Conservation (phyloP, 2,888 invertebrate species). For the Pyrocoelia pectoralis region DNA sequence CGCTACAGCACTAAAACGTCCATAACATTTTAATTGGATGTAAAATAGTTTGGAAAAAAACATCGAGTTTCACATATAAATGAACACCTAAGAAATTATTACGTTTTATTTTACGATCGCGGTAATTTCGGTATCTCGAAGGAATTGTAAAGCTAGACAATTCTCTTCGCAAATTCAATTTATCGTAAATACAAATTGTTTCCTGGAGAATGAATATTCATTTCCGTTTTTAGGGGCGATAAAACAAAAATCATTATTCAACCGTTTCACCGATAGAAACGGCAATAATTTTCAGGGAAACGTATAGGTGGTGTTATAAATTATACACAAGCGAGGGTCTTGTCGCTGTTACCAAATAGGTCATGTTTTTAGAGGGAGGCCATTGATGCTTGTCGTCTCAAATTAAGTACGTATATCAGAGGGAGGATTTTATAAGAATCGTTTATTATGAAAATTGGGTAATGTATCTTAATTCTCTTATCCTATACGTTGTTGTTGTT, state of each 20-base stretch:
- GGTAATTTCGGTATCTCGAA: slow-evolving; percentile 7
- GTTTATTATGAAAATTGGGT: slow-evolving; percentile 30
- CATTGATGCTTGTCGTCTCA: slow-evolving; percentile 46
- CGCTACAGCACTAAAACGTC: slow-evolving; percentile 19
- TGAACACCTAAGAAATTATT: not conserved
- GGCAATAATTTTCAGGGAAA: slow-evolving; percentile 49
- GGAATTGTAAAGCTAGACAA: slow-evolving; percentile 16
- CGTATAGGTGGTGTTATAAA: slow-evolving; percentile 49
- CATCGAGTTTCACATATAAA: not conserved
- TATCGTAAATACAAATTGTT: slow-evolving; percentile 45
- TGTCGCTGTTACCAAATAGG: slow-evolving; percentile 45
- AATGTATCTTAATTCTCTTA: slow-evolving; percentile 23
- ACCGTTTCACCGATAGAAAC: slow-evolving; percentile 47
- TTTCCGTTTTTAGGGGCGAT: slow-evolving; percentile 45
- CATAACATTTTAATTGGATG: not conserved
- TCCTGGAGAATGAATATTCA: slow-evolving; percentile 47
- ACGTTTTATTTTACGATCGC: not conserved
- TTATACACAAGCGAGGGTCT: slow-evolving; percentile 51
- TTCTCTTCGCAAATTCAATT: slow-evolving; percentile 38
- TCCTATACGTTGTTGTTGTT: slow-evolving; percentile 23
- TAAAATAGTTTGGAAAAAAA: not conserved
- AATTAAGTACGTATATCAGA: slow-evolving; percentile 46
- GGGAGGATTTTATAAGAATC: slow-evolving; percentile 35
- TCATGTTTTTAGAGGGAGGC: slow-evolving; percentile 46
- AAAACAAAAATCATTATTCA: slow-evolving; percentile 53